A percentile compares a stretch with the other conserved stretches of the same genome.
Evolutionary conservation across 2,113 vertebrate species (phyloP).

Genomic region (Thalassoma bifasciatum): DNA sequence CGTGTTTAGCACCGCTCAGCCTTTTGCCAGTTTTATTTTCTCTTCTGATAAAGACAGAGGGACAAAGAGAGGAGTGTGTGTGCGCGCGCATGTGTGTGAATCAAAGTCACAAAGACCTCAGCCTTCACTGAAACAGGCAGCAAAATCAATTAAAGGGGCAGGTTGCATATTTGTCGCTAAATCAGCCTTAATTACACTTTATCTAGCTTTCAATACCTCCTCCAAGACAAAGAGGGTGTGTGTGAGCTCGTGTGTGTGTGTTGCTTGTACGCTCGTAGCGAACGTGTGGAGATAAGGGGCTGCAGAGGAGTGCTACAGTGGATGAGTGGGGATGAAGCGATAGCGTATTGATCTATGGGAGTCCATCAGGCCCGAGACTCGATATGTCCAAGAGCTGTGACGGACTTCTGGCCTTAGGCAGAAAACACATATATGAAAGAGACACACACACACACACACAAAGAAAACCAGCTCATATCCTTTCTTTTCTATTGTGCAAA

Average conservation of each 20-base stretch:
- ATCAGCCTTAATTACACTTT: conserved; percentile 67
- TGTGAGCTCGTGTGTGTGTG: background rate
- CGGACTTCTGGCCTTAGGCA: conserved; percentile 1
- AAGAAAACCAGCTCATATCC: background rate
- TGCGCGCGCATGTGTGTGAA: background rate
- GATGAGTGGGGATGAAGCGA: conserved; percentile 56
- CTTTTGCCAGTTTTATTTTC: conserved; percentile 52
- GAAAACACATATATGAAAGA: conserved; percentile 1
- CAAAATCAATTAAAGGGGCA: conserved; percentile 67
- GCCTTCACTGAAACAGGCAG: conserved; percentile 46
- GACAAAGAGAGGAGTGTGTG: background rate
- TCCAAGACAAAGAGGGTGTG: conserved; percentile 35
- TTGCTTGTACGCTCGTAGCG: background rate
- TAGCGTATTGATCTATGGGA: conserved; percentile 65
- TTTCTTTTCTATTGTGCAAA: too few relatives aligned
- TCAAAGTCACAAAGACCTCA: conserved; percentile 29
- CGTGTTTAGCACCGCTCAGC: conserved; percentile 49
- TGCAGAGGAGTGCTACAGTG: conserved; percentile 38
- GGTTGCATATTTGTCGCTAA: conserved; percentile 64
- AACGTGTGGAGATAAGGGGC: conserved; percentile 24
- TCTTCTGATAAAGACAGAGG: conserved; percentile 13
- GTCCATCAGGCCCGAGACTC: conserved; percentile 61
- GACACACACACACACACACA: conserved; percentile 1
- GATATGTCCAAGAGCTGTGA: conserved; percentile 57
- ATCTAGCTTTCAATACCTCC: conserved; percentile 68